phyloP scores from a whole-genome alignment of 1,140 invertebrate genomes.

The Drosophila sproati region DNA sequence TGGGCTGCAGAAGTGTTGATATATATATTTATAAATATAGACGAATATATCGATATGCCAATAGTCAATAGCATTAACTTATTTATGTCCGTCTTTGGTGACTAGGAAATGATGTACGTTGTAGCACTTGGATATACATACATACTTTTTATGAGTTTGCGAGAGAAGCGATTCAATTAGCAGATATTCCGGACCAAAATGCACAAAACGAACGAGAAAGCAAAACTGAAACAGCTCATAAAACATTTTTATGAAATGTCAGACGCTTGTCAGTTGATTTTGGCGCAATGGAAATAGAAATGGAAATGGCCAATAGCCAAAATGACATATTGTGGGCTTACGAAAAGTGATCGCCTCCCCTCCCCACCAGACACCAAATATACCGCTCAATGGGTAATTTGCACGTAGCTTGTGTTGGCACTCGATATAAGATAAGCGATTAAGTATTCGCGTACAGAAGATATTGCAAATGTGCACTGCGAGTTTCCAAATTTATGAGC shows the following conservation, averaged over 20 bases:
- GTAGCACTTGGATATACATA: constrained; percentile 1
- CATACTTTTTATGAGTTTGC: constrained; percentile 10
- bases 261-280: constrained; percentile 25
- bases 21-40: constrained; percentile 5
- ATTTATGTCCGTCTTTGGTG: neutral
- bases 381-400: constrained; percentile 21
- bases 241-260: constrained; percentile 52
- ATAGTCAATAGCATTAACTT: constrained; percentile 17
- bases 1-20: neutral
- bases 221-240: constrained; percentile 19
- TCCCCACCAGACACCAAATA: neutral
- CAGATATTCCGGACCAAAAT: constrained; percentile 42
- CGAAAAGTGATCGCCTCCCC: neutral
- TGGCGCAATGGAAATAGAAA: constrained; percentile 17
- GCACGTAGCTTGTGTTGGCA: constrained; percentile 33
- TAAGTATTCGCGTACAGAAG: constrained; percentile 8
- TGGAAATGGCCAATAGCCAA: constrained; percentile 48
- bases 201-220: constrained; percentile 14
- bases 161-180: constrained; percentile 57
- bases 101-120: constrained; percentile 15
- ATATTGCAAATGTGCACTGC: constrained; percentile 8
- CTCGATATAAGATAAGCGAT: constrained; percentile 21
- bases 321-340: constrained; percentile 50
- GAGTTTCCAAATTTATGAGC: constrained; percentile 6
- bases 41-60: neutral